These are phyloP conservation scores for Xestia ashworthii DNA, from an alignment of 2,888 invertebrate genomes.

Conservation along the genomic window DNA sequence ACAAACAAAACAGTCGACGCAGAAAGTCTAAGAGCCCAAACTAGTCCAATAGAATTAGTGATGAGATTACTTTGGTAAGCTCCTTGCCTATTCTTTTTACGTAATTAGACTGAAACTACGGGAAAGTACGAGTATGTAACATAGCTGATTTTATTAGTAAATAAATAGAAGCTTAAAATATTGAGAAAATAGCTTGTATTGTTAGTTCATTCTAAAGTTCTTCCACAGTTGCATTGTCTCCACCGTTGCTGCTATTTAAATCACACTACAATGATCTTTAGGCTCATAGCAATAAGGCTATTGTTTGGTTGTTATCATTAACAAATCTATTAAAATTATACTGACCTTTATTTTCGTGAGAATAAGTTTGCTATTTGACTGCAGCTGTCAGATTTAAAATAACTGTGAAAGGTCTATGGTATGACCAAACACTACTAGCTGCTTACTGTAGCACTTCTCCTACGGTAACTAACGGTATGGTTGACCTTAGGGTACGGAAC, in stretches of 20 bases:
- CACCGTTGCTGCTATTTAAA: not conserved
- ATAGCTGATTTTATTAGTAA: conserved; percentile 14
- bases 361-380: not conserved
- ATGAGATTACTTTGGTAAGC: conserved; percentile 36
- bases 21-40: conserved; percentile 31
- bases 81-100: conserved; percentile 25
- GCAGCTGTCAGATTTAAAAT: not conserved
- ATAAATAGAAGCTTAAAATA: not conserved
- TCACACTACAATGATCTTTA: not conserved
- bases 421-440: no score
- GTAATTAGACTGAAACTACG: conserved; percentile 22
- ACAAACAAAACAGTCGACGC: conserved; percentile 13
- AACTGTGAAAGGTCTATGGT: not conserved
- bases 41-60: conserved; percentile 38
- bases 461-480: no score
- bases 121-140: not conserved
- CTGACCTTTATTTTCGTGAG: not conserved
- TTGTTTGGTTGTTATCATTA: not conserved
- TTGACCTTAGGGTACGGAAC: no score
- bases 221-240: not conserved
- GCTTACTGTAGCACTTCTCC: no score
- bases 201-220: not conserved
- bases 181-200: not conserved
- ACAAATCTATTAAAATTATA: not conserved
- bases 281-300: fast-evolving